Evolutionary conservation across 1,140 invertebrate species (phyloP), one percentile per base, ranked within the genome.

Genomic region (Tetramorium simillimum): DNA sequence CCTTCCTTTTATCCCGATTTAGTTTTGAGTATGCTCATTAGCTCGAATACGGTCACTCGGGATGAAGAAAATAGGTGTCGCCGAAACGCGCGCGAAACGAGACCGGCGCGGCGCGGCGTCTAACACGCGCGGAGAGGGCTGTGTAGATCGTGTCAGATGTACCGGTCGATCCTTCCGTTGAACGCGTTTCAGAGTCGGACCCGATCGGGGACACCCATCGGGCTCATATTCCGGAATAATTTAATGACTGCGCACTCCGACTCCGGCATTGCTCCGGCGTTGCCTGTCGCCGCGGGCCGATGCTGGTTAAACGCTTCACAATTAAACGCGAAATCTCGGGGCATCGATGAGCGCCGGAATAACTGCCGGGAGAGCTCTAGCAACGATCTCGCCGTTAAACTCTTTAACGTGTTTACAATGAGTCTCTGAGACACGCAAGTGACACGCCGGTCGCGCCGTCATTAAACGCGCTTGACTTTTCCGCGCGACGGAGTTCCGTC

Each of bases 141-240:
- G 12, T 56, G 78, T 49, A 60, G 73, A 76, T 89, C 87, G 75
- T 18, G 87, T 89, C 87, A 89, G 82, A 89, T 89, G 88, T 89
- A 72, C 77, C 56, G 24, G 28, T 21, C 69, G 88, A 85, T 85
- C 87, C 80, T 78, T 86, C 56, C 40, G 62, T 63, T 76, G 82
- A 81, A 49, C 60, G 62, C 76, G 86, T 89, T 90, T 91, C 86
- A 87, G 86, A 62, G 63, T 67, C 16, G 62, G 63, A 67, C 88
- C 73, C 73, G 86, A 90, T 90, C 90, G 88, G 81, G 89, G 88
- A 89, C 92, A 92, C 88, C 87, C 92, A 90, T 89, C 67, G 92
- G 80, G 88, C 76, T 85, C 91, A 92, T 81, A 84, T 89, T 76
- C 90, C 78, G 93, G 93, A 94, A 94, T 93, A 94, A 94, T 94